These are phyloP conservation scores for Galaxea fascicularis DNA, from an alignment of 92 coral and sea anemone genomes.

Conservation along the genomic window DNA sequence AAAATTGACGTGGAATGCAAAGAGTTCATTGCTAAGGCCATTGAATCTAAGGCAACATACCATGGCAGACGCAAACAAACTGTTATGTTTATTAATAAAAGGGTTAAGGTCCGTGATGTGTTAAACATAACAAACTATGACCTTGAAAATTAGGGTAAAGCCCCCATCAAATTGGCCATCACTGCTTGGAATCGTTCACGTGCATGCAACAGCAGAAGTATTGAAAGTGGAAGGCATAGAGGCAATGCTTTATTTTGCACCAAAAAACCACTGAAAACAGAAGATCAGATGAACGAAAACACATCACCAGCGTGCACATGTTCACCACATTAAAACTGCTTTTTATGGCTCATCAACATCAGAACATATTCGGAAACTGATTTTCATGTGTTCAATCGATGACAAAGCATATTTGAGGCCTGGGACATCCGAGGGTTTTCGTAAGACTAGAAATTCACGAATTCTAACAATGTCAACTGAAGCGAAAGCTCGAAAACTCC, in stretches of 20 bases:
- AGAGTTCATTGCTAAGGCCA: too few relatives aligned
- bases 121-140: not conserved
- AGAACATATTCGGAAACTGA: not conserved
- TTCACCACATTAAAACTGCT: not conserved
- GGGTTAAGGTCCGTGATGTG: not conserved
- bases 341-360: not conserved
- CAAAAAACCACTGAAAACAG: not conserved
- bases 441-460: not conserved
- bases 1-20: too few relatives aligned
- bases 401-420: not conserved
- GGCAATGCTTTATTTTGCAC: not conserved
- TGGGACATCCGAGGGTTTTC: not conserved
- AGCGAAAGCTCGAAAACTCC: not conserved
- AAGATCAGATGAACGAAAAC: not conserved
- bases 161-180: not conserved
- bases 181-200: not conserved
- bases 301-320: conserved; percentile 1
- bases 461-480: not conserved
- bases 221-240: not conserved
- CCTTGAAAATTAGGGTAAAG: not conserved
- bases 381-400: not conserved
- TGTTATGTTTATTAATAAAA: not conserved
- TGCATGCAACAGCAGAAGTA: not conserved
- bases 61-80: too few relatives aligned
- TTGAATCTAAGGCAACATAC: too few relatives aligned